phyloP scores from a whole-genome alignment of 2,888 invertebrate species.

The Hydriomena furcata region DNA sequence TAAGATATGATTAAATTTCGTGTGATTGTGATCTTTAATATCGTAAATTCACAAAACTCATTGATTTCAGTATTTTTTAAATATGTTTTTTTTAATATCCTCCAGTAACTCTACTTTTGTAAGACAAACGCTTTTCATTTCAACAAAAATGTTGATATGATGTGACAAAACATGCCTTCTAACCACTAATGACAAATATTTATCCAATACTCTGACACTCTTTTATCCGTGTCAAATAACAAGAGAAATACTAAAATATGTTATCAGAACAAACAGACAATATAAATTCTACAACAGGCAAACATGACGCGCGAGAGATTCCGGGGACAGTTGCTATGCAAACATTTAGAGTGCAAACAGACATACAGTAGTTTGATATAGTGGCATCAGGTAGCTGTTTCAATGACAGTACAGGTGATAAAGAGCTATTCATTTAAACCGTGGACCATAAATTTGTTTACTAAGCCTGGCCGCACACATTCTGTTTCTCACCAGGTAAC shows the following conservation, averaged over 20 bases:
- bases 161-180: no score
- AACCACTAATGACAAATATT: conserved; percentile 10
- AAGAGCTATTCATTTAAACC: background rate
- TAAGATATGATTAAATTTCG: no score
- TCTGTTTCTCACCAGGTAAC: no score
- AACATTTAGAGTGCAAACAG: conserved; percentile 15
- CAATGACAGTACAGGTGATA: conserved; percentile 1
- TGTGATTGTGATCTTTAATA: no score
- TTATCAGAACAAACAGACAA: conserved; percentile 28
- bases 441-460: no score
- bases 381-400: conserved; percentile 1
- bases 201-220: background rate
- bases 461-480: no score
- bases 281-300: conserved; percentile 31
- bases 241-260: conserved; percentile 31
- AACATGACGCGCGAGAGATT: conserved; percentile 17
- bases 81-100: no score
- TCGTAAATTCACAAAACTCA: no score
- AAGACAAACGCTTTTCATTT: no score
- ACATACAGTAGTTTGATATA: background rate
- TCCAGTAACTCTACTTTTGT: no score
- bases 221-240: conserved; percentile 13
- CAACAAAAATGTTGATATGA: no score
- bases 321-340: conserved; percentile 11
- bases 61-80: no score